Evolutionary conservation across 1,140 invertebrate species (phyloP), one percentile per base, ranked within the genome.

Genomic region (Drosophila neocordata): DNA sequence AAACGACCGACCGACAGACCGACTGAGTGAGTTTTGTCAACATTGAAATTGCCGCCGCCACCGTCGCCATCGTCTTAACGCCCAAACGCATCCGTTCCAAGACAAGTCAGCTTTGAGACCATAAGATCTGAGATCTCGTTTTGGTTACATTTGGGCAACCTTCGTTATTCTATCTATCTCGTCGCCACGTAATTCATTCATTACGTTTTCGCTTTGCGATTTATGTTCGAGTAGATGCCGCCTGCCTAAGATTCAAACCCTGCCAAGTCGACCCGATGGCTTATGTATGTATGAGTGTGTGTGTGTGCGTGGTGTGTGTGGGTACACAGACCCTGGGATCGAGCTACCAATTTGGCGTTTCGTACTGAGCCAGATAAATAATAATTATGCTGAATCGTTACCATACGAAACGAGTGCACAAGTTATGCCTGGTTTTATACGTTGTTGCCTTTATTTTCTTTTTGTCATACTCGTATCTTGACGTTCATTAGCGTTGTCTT

Each of bases 121-220:
- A 64, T 34, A 51, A 9, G 56, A 79, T 74, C 69, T 69, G 61
- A 37, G 69, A 87, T 84, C 83, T 88, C 77, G 78, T 73, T 87
- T 79, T 72, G 68, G 64, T 73, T 74, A 64, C 62, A 59, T 77
- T 82, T 67, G 59, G 53, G 76, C 82, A 85, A 81, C 82, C 82
- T 85, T 85, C 82, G 83, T 66, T 76, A 69, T 64, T 61, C 69
- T 31, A 6, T 31, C 53, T 77, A 71, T 76, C 69, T 77, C 83
- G 67, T 69, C 70, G 83, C 79, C 79, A 80, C 65, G 73, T 76
- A 76, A 76, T 76, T 85, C 83, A 85, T 85, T 88, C 82, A 85
- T 85, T 88, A 82, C 78, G 57, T 82, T 88, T 80, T 63, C 64
- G 81, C 77, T 87, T 88, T 88, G 82, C 78, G 75, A 88, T 85